These are phyloP conservation scores for Cotesia glomerata DNA, from an alignment of 1,140 invertebrate genomes.

Conservation along the genomic window DNA sequence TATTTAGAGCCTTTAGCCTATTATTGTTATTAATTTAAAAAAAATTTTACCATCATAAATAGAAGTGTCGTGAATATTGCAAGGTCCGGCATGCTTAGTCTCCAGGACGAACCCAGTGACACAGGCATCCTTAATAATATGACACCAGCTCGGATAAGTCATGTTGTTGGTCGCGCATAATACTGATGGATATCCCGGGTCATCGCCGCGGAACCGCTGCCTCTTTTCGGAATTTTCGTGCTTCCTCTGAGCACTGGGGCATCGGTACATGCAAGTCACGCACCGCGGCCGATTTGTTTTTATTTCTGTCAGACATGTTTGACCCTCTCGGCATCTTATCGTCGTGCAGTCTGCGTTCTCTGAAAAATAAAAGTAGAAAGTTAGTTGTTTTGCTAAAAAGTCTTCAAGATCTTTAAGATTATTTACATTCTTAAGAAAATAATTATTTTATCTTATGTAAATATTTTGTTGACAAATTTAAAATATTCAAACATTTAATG, in stretches of 20 bases:
- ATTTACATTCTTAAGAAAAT: no score
- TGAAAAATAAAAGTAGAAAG: slow-evolving; percentile 54
- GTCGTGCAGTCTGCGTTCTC: slow-evolving; percentile 77
- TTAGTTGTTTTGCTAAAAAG: no score
- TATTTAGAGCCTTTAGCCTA: no score
- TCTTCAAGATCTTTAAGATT: no score
- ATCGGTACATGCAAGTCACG: slow-evolving; percentile 73
- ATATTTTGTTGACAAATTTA: no score
- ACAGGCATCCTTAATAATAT: slow-evolving; percentile 85
- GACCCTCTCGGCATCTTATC: slow-evolving; percentile 75
- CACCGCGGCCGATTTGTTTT: slow-evolving; percentile 76
- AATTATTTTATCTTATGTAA: no score
- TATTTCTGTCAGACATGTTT: slow-evolving; percentile 78
- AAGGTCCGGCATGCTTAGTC: slow-evolving; percentile 75
- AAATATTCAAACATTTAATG: no score
- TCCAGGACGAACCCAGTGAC: slow-evolving; percentile 79
- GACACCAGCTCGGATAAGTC: slow-evolving; percentile 87
- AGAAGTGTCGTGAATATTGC: slow-evolving; percentile 57
- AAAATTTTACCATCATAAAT: slow-evolving; percentile 50
- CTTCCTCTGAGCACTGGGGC: slow-evolving; percentile 59
- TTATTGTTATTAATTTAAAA: no score
- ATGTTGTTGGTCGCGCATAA: slow-evolving; percentile 84
- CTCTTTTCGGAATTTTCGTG: slow-evolving; percentile 36
- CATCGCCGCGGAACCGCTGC: slow-evolving; percentile 57
- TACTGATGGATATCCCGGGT: slow-evolving; percentile 50